Evolutionary conservation across 2,797 vertebrate genomes (phyloP).

Genomic region (Acanthopagrus latus): DNA sequence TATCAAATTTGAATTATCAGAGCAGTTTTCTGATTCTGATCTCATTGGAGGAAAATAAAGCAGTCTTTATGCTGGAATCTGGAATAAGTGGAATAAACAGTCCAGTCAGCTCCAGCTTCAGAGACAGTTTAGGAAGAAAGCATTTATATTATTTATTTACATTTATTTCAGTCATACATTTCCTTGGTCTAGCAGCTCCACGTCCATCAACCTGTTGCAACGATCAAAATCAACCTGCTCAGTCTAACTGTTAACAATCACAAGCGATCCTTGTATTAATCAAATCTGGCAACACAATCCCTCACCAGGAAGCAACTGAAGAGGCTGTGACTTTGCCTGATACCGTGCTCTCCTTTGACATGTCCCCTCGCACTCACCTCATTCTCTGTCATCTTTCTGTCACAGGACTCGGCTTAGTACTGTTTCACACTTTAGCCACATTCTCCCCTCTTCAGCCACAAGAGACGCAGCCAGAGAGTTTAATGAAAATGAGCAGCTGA

Average conservation of each 20-base stretch:
- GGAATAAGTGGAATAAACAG: background rate
- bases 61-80: too few species aligned
- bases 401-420: conserved; percentile 13
- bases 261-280: conserved; percentile 44
- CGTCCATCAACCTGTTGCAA: conserved; percentile 9
- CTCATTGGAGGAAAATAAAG: too few species aligned
- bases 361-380: conserved; percentile 15
- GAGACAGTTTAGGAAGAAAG: background rate
- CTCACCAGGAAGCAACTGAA: conserved; percentile 40
- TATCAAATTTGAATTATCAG: too few species aligned
- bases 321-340: conserved; percentile 24
- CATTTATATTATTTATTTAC: too few species aligned
- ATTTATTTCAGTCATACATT: background rate
- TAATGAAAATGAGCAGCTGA: conserved; percentile 75
- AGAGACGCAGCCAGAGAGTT: conserved; percentile 35
- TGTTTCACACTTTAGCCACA: conserved; percentile 48
- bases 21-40: too few species aligned
- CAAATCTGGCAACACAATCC: conserved; percentile 49
- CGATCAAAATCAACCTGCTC: conserved; percentile 27
- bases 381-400: conserved; percentile 43
- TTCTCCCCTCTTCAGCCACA: conserved; percentile 27
- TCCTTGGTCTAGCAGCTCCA: background rate
- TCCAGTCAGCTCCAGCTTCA: background rate
- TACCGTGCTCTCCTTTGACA: conserved; percentile 40
- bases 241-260: conserved; percentile 33